Evolutionary conservation across 2,888 invertebrate species (phyloP).

Genomic region (Agonopterix subpropinquella): DNA sequence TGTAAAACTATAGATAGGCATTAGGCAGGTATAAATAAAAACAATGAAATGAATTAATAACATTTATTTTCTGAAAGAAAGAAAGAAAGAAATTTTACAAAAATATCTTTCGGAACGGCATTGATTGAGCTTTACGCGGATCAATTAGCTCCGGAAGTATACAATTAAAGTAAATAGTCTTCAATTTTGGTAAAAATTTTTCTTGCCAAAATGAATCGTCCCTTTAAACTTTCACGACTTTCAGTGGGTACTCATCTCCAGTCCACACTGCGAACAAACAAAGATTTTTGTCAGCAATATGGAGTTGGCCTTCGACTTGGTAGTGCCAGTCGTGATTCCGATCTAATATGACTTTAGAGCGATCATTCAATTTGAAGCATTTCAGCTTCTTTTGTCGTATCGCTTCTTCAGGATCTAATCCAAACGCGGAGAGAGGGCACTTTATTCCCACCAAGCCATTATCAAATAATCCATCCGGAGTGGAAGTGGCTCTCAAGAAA

Average conservation of each 20-base stretch:
- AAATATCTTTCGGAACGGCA: neutral
- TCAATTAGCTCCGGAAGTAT: constrained; percentile 13
- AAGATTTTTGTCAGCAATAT: constrained; percentile 5
- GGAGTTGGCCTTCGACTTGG: constrained; percentile 12
- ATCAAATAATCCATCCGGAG: constrained; percentile 5
- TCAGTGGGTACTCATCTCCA: constrained; percentile 2
- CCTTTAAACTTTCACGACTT: constrained; percentile 5
- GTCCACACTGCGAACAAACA: constrained; percentile 12
- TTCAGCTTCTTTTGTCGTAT: constrained; percentile 3
- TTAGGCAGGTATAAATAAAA: no score
- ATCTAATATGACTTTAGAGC: constrained; percentile 1
- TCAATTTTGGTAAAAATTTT: constrained; percentile 10
- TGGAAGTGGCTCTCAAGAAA: constrained; percentile 10
- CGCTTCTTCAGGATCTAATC: constrained; percentile 3
- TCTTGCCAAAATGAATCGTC: constrained; percentile 11
- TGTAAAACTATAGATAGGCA: no score
- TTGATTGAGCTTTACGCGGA: constrained; percentile 5
- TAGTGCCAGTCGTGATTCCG: constrained; percentile 11
- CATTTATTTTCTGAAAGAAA: no score
- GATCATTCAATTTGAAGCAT: constrained; percentile 3
- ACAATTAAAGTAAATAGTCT: constrained; percentile 10
- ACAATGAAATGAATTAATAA: no score
- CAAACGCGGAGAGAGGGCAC: constrained; percentile 7
- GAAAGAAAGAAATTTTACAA: neutral
- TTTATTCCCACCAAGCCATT: constrained; percentile 12